Conservation (phyloP, 2,797 vertebrate species). For the Argya squamiceps region DNA sequence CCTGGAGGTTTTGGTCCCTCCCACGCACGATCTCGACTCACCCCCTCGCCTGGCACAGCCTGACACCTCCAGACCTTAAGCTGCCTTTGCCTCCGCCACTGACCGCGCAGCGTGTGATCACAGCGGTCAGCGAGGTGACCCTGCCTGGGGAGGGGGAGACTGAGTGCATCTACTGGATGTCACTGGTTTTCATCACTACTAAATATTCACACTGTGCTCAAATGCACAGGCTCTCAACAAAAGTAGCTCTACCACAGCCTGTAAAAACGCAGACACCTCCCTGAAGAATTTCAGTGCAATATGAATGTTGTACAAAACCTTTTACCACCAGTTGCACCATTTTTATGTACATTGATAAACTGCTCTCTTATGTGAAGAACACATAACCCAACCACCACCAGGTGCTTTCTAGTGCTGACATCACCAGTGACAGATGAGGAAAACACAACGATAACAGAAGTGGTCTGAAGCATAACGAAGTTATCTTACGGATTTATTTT, state of each 20-base stretch:
- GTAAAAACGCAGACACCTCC: background rate
- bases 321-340: background rate
- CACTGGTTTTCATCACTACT: background rate
- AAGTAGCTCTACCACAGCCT: background rate
- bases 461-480: background rate
- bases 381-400: background rate
- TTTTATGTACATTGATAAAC: background rate
- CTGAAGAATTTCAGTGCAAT: background rate
- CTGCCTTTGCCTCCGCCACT: background rate
- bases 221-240: background rate
- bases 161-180: background rate
- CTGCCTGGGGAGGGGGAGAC: rapidly evolving
- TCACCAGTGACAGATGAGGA: background rate
- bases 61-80: background rate
- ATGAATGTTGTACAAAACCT: background rate
- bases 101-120: rapidly evolving
- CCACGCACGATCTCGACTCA: background rate
- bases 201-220: background rate
- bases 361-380: background rate
- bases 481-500: background rate
- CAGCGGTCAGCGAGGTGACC: rapidly evolving
- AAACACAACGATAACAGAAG: background rate
- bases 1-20: background rate
- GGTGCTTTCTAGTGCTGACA: background rate
- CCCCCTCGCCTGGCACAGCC: background rate